phyloP scores from a whole-genome alignment of 2,888 invertebrate genomes.

The Agrochola macilenta region DNA sequence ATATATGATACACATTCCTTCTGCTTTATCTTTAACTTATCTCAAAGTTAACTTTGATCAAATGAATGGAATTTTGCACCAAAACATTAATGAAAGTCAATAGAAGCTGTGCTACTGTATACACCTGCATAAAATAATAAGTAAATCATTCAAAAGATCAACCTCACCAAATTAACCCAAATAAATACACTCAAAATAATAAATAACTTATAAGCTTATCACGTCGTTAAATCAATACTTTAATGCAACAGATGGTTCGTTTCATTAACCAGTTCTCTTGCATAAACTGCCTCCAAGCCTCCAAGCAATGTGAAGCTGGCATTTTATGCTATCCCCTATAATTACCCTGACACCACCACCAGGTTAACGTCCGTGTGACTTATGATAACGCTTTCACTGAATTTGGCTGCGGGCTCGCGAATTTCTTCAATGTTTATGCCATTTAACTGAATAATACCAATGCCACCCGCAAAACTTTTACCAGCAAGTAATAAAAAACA shows the following conservation, averaged over 20 bases:
- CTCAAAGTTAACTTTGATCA: conserved; percentile 2
- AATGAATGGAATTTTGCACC: background rate
- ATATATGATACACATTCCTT: conserved; percentile 12
- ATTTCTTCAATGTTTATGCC: conserved; percentile 59
- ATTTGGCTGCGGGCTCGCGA: conserved; percentile 70
- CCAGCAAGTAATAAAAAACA: conserved; percentile 49
- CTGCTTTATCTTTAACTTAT: conserved; percentile 1
- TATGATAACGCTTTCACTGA: conserved; percentile 76
- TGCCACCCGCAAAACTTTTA: conserved; percentile 40
- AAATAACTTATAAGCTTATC: conserved; percentile 47
- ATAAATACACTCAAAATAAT: conserved; percentile 30
- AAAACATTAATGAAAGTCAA: background rate
- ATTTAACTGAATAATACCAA: conserved; percentile 21
- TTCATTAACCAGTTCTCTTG: conserved; percentile 50
- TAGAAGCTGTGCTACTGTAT: background rate
- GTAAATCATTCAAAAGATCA: background rate
- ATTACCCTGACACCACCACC: conserved; percentile 47
- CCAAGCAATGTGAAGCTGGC: conserved; percentile 41
- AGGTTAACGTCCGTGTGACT: conserved; percentile 54
- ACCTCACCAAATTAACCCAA: conserved; percentile 12
- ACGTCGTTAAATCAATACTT: conserved; percentile 48
- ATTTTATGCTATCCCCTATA: conserved; percentile 54
- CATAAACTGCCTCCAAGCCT: conserved; percentile 37
- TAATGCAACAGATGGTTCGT: conserved; percentile 49
- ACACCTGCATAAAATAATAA: too few relatives aligned